Base-by-base conservation (phyloP, 2,888 invertebrate genomes). In the Pinctada fucata region DNA sequence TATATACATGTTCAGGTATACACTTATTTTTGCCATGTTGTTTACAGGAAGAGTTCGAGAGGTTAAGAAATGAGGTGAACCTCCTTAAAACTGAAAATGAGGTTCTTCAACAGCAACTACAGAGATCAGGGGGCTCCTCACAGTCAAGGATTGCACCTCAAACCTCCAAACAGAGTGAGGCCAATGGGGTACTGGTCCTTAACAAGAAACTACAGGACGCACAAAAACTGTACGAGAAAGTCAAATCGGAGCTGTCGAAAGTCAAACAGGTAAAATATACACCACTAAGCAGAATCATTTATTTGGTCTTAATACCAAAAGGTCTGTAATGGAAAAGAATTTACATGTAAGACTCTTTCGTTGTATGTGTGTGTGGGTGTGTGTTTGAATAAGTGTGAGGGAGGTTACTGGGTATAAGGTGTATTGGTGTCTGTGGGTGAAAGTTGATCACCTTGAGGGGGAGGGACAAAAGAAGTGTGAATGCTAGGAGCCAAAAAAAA, bases 131-230 rank as follows among this genome's bases (percentile, higher is more conserved):
- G 2, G 74, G 52, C n/a, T 51, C 65, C 13, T 70, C 63, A 10
- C 58, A 68, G 58, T 31, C 63, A 45, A 65, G 65, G 68, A 16
- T 67, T 50, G 64, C 51, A 52, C 51, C 74, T 63, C 79, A 80
- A 5, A 72, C 79, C 45, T 48, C 75, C 48, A 52, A 50, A 4
- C 81, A 84, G 75, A 51, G 80, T 47, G 83, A 83, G 58, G 79
- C 76, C 68, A 81, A 63, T 71, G 80, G 83, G 10, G 70, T 87
- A 63, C 78, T 87, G 45, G 80, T 82, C 10, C 79, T 87, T 1
- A 89, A 87, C 5, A 87, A 87, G 77, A 91, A 90, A 74, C 78
- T 90, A 45, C 89, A 90, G 69, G 91, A 91, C 84, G 88, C 88
- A 0, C 88, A 88, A 49, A 88, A 86, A 72, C 76, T 87, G 68